Percentiles rank a stretch among this genome's conserved stretches.
These are phyloP conservation scores for Mormyrus proboscirostris DNA, from an alignment of 2,797 vertebrate genomes.

Conservation along the genomic window DNA sequence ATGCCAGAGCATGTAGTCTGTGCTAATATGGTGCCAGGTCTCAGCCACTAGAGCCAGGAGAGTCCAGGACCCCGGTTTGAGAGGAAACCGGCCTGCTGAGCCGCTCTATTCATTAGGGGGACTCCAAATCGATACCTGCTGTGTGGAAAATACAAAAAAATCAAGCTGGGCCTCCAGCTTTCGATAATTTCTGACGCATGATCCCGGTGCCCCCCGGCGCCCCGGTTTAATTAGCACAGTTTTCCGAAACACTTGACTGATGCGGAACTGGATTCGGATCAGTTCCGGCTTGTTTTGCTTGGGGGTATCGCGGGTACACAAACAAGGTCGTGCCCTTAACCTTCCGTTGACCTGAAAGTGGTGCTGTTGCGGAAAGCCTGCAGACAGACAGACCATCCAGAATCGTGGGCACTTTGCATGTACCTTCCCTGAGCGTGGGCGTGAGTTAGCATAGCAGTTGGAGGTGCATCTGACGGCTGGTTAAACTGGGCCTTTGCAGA, in stretches of 20 bases:
- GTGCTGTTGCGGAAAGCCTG: not conserved
- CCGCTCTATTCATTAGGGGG: not conserved
- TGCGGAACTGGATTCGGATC: not conserved
- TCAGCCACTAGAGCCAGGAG: not conserved
- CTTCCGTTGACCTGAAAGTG: not conserved
- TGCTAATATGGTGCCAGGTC: not conserved
- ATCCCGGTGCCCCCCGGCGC: not conserved
- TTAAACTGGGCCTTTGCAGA: not conserved
- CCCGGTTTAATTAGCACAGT: not conserved
- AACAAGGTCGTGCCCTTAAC: constrained; percentile 1
- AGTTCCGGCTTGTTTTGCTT: not conserved
- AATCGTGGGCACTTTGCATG: not conserved
- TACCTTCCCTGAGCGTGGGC: not conserved
- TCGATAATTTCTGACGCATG: not conserved
- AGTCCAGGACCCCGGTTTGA: not conserved
- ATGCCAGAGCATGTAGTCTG: not conserved
- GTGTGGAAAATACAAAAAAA: not conserved
- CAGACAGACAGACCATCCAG: not conserved
- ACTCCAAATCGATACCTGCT: not conserved
- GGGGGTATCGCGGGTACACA: not conserved
- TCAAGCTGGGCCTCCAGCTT: not conserved
- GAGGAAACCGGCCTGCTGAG: not conserved
- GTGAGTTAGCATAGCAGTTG: not conserved
- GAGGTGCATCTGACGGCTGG: not conserved
- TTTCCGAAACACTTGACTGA: not conserved